These are phyloP conservation scores for Tor tambroides DNA, from an alignment of 2,113 vertebrate species.

Conservation along the genomic window DNA sequence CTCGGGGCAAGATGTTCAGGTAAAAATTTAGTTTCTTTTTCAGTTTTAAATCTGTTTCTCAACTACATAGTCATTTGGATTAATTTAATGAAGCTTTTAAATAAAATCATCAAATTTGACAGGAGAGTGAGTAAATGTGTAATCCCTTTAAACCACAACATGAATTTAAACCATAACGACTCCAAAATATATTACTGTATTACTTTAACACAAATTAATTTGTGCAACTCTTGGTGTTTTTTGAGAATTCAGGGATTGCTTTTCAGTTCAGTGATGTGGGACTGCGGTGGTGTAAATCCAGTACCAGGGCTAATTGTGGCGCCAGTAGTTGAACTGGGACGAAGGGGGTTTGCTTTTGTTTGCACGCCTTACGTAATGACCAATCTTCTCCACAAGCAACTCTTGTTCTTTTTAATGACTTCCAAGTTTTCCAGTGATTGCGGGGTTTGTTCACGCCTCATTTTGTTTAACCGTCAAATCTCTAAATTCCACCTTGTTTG, in stretches of 20 bases:
- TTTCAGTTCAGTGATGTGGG: slow-evolving; percentile 28
- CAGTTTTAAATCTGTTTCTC: background rate
- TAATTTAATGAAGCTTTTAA: too few relatives aligned
- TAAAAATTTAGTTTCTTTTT: background rate
- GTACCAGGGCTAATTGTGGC: slow-evolving; percentile 6
- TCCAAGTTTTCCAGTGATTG: slow-evolving; percentile 26
- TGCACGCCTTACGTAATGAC: background rate
- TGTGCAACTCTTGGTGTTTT: background rate
- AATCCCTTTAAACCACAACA: background rate
- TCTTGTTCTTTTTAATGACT: background rate
- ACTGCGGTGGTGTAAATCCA: background rate
- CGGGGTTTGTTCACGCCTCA: slow-evolving; percentile 12
- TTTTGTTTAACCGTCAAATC: slow-evolving; percentile 51
- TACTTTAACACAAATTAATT: background rate
- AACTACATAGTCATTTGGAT: background rate
- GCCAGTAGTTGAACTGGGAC: slow-evolving; percentile 25
- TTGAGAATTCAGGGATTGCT: background rate
- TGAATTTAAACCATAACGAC: background rate
- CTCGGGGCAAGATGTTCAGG: background rate
- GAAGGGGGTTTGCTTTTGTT: slow-evolving; percentile 47
- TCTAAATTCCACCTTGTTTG: slow-evolving; percentile 44
- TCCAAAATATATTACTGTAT: background rate
- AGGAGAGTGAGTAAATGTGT: background rate
- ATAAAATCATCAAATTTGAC: background rate
- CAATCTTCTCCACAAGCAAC: slow-evolving; percentile 21